Evolutionary conservation across 2,888 invertebrate species (phyloP), one percentile per base, ranked within the genome.

Genomic region (Drosophila meridiana): DNA sequence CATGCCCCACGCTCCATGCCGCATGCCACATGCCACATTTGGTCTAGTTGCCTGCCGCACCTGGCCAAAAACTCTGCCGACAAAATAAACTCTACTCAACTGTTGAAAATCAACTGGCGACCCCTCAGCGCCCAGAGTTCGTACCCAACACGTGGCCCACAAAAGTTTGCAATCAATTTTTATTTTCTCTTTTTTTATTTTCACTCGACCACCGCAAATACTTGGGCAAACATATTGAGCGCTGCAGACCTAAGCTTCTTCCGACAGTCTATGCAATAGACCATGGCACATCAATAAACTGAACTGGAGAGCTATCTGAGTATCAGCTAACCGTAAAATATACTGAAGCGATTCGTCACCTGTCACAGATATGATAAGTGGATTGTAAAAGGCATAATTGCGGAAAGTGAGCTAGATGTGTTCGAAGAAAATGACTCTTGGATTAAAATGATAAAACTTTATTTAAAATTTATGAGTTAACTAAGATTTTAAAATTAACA

Each of bases 11-110:
- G 40, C 52, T 26, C 3, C 48, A 30, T 48, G 42, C 26, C 57
- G 20, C 45, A 28, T 72, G 57, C 45, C 38, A 34, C 45, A 36
- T 57, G 61, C 61, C 45, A 40, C 59, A 65, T 34, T 40, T 66
- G 57, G 43, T 45, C 32, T 58, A 65, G 43, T 69, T 69, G 57
- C 60, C 66, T 64, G 64, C 59, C 63, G 28, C 84, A 88, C 85
- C 87, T 87, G 85, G 77, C 67, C 78, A 62, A 71, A 48, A 74
- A 60, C 60, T 78, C 68, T 68, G 65, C 64, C 43, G 13, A 56
- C 60, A 87, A 87, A 85, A 89, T 87, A 87, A 87, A 89, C 85
- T 86, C 87, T 63, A 77, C 86, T 90, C 80, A 81, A 84, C 82
- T 82, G 88, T 82, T 84, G 80, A 83, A 90, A 91, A 90, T 90